Percentiles rank a stretch among this genome's conserved stretches.
These are phyloP conservation scores for Dromiciops gliroides DNA, from an alignment of 2,113 vertebrate genomes.

Conservation along the genomic window DNA sequence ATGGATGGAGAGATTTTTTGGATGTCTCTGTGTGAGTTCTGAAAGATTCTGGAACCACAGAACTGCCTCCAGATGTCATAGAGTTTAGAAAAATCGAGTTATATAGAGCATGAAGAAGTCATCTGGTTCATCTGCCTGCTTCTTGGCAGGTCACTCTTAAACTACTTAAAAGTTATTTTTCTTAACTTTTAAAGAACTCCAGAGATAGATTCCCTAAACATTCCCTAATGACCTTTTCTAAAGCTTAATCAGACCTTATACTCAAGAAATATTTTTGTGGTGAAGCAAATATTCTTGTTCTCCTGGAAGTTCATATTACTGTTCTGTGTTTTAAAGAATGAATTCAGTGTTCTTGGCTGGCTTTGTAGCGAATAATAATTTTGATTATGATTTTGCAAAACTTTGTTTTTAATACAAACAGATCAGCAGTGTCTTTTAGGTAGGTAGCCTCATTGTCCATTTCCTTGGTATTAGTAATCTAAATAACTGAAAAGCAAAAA, in stretches of 20 bases:
- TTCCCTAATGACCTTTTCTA: slow-evolving; percentile 15
- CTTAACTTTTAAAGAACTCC: slow-evolving; percentile 34
- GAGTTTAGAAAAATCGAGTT: slow-evolving; percentile 30
- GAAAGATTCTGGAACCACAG: slow-evolving; percentile 24
- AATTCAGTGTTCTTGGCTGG: neutral
- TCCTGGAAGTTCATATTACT: slow-evolving; percentile 17
- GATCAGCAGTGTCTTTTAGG: neutral
- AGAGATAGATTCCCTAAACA: neutral
- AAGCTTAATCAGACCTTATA: slow-evolving; percentile 18
- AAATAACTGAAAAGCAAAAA: neutral
- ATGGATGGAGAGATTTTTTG: slow-evolving; percentile 44
- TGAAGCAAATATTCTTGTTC: slow-evolving; percentile 11
- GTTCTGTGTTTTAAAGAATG: slow-evolving; percentile 1
- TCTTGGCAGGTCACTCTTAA: slow-evolving; percentile 13
- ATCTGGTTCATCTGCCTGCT: neutral
- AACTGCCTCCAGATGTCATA: slow-evolving; percentile 27
- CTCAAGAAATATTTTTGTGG: slow-evolving; percentile 11
- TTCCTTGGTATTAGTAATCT: neutral
- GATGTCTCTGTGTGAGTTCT: slow-evolving; percentile 38
- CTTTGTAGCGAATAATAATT: neutral
- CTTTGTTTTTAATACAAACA: neutral
- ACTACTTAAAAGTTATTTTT: neutral
- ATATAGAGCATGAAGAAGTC: neutral
- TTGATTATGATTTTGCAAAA: neutral
- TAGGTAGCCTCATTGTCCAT: neutral